Conservation (phyloP, 2,888 invertebrate species). For the Campoletis raptor region DNA sequence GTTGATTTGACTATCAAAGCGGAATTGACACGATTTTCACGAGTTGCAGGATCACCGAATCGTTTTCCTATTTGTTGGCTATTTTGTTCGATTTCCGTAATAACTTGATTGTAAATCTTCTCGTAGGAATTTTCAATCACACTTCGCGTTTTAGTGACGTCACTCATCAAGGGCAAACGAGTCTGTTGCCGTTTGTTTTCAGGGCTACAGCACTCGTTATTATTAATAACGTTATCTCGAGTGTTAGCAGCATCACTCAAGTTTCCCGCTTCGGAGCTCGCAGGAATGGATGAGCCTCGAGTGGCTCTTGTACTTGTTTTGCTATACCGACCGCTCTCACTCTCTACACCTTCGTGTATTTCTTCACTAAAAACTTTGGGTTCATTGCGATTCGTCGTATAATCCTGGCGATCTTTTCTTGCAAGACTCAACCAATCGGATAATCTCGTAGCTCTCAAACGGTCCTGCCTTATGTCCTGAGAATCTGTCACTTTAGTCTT, state of each 20-base stretch:
- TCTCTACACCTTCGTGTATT: conserved; percentile 46
- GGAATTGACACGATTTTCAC: conserved; percentile 67
- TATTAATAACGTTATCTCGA: conserved; percentile 42
- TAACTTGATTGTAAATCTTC: conserved; percentile 55
- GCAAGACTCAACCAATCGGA: conserved; percentile 83
- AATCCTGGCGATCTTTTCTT: conserved; percentile 72
- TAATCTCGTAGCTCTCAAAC: conserved; percentile 80
- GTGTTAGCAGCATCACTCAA: conserved; percentile 30
- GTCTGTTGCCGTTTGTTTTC: conserved; percentile 49
- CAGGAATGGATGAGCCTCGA: conserved; percentile 34
- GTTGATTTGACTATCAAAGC: conserved; percentile 67
- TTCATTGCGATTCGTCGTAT: conserved; percentile 41
- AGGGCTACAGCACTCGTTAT: conserved; percentile 32
- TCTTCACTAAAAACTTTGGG: conserved; percentile 63
- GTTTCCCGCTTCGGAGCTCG: conserved; percentile 5
- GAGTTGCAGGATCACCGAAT: conserved; percentile 46
- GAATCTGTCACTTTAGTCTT: conserved; percentile 2
- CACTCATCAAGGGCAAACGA: conserved; percentile 40
- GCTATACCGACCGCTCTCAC: conserved; percentile 61
- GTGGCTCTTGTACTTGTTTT: conserved; percentile 41
- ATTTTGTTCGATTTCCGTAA: conserved; percentile 54
- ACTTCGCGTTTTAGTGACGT: conserved; percentile 27
- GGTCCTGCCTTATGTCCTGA: conserved; percentile 73
- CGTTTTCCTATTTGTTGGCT: conserved; percentile 47
- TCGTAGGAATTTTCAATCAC: conserved; percentile 54